phyloP scores from a whole-genome alignment of 35 echinoderm and acorn worm species.

The Acanthaster planci region DNA sequence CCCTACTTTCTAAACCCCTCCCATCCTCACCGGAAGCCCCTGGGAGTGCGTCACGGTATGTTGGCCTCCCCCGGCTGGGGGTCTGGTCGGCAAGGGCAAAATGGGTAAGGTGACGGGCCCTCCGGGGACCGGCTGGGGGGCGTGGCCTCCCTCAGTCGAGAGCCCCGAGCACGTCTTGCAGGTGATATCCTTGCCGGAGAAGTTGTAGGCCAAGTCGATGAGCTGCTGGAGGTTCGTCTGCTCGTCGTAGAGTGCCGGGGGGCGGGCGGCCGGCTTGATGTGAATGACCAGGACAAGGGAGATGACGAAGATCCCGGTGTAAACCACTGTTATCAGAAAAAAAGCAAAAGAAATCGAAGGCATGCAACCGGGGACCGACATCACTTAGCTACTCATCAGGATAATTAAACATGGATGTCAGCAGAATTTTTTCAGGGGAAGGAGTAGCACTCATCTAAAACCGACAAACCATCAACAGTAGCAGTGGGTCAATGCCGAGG shows the following conservation, averaged over 20 bases:
- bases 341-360: background rate
- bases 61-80: background rate
- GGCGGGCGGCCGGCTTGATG: constrained; percentile 71
- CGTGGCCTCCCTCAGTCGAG: background rate
- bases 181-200: constrained; percentile 71
- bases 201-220: constrained; percentile 81
- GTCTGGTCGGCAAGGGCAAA: background rate
- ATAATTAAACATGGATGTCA: too few species aligned
- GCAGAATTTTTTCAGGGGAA: too few species aligned
- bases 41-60: background rate
- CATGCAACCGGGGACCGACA: too few species aligned
- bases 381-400: too few species aligned
- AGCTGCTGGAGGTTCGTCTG: constrained; percentile 82
- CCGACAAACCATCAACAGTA: too few species aligned
- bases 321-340: constrained; percentile 41
- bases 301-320: constrained; percentile 43
- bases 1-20: too few species aligned
- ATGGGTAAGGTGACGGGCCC: background rate
- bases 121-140: background rate
- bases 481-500: too few species aligned
- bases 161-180: constrained; percentile 84
- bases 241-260: constrained; percentile 72
- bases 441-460: too few species aligned
- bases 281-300: constrained; percentile 66
- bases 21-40: too few species aligned